Conservation (phyloP, 2,888 invertebrate genomes). For the Entomobrya multifasciata region DNA sequence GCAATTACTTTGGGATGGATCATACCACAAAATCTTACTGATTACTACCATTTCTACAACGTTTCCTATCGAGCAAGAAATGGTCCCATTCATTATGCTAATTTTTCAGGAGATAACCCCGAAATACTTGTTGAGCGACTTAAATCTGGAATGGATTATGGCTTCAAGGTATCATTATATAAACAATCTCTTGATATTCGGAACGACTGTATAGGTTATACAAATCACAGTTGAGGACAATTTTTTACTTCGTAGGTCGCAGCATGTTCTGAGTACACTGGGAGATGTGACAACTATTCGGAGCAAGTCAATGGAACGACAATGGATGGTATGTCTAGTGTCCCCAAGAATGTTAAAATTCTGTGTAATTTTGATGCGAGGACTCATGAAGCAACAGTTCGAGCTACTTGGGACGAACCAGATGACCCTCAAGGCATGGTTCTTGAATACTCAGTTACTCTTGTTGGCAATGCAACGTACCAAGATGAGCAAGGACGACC, state of each 20-base stretch:
- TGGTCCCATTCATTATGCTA: constrained; percentile 30
- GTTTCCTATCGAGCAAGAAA: constrained; percentile 51
- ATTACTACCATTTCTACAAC: constrained; percentile 78
- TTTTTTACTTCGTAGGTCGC: constrained; percentile 83
- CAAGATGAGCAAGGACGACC: constrained; percentile 83
- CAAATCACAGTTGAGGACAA: too few relatives aligned
- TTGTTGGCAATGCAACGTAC: constrained; percentile 84
- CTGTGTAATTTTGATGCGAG: constrained; percentile 86
- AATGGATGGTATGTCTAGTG: constrained; percentile 89
- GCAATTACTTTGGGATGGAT: constrained; percentile 92
- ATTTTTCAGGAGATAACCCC: constrained; percentile 83
- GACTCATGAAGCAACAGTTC: constrained; percentile 85
- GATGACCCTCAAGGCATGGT: constrained; percentile 89
- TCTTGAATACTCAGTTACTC: constrained; percentile 87
- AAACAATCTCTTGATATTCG: neutral
- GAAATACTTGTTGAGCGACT: constrained; percentile 89
- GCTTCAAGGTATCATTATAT: constrained; percentile 85
- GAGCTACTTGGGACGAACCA: constrained; percentile 89
- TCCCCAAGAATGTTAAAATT: constrained; percentile 86
- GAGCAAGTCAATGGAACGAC: constrained; percentile 90
- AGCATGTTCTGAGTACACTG: constrained; percentile 90
- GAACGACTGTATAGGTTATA: neutral
- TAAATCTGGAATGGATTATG: constrained; percentile 89
- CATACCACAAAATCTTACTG: constrained; percentile 72
- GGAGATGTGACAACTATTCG: constrained; percentile 90